phyloP scores from a whole-genome alignment of 2,888 invertebrate species.

The Ophioninae sp. region DNA sequence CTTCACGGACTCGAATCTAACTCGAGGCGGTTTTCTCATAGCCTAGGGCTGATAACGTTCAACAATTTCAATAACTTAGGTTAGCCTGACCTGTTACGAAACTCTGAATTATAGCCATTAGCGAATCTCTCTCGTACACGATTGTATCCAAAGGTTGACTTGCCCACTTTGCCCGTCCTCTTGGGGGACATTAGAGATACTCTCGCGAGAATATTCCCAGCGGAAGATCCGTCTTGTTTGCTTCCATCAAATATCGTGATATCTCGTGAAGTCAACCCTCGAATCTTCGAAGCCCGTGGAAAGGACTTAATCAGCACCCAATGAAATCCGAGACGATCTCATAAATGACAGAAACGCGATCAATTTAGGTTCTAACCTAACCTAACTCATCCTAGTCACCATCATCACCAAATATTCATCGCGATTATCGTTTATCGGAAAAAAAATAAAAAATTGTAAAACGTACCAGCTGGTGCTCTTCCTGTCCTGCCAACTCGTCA shows the following conservation, averaged over 20 bases:
- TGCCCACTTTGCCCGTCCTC: not conserved
- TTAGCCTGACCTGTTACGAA: not conserved
- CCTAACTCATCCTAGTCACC: not conserved
- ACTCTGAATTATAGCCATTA: not conserved
- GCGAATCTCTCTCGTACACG: not conserved
- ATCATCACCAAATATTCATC: not conserved
- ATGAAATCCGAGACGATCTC: not conserved
- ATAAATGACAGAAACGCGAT: slow-evolving; percentile 1
- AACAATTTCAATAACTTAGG: not conserved
- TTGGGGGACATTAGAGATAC: not conserved
- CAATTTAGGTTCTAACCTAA: slow-evolving; percentile 42
- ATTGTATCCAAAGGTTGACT: not conserved
- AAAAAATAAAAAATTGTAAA: not conserved
- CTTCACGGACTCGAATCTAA: not conserved
- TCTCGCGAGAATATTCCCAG: not conserved
- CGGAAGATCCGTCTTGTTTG: not conserved
- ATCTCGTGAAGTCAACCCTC: not conserved
- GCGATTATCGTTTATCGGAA: not conserved
- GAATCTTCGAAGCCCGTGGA: not conserved
- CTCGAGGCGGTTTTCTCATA: not conserved
- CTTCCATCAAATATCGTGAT: not conserved
- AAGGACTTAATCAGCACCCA: not conserved
- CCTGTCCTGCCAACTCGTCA: not conserved
- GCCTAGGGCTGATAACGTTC: not conserved
- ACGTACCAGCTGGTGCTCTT: not conserved